Percentiles rank a stretch among this genome's conserved stretches.
These are phyloP conservation scores for Phrynocephalus forsythii DNA, from an alignment of 2,797 vertebrate genomes.

Conservation along the genomic window DNA sequence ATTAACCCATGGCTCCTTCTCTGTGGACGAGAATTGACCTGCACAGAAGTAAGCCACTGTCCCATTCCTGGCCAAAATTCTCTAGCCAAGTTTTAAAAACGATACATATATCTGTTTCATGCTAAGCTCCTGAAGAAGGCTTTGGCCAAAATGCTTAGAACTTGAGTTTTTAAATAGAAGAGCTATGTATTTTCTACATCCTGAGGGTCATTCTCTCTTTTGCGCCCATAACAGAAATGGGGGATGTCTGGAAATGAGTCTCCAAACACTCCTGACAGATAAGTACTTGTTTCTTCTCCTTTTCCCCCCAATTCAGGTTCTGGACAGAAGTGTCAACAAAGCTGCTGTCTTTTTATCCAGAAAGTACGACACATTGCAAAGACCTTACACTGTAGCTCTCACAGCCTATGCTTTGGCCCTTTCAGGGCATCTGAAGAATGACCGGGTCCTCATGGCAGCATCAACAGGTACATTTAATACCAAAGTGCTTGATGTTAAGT, in stretches of 20 bases:
- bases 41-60: too few relatives aligned
- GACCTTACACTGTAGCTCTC: constrained; percentile 87
- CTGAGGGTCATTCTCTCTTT: too few relatives aligned
- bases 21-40: too few relatives aligned
- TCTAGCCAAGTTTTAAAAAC: background rate
- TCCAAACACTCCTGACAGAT: background rate
- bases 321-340: constrained; percentile 74
- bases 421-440: constrained; percentile 60
- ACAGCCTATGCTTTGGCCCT: constrained; percentile 85
- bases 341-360: constrained; percentile 75
- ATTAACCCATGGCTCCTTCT: too few relatives aligned
- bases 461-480: constrained; percentile 69
- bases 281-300: background rate
- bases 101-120: background rate
- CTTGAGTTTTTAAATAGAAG: background rate
- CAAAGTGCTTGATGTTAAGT: fast-evolving
- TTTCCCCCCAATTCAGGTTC: constrained; percentile 70
- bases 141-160: too few relatives aligned
- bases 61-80: too few relatives aligned
- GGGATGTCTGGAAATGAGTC: background rate
- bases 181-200: too few relatives aligned
- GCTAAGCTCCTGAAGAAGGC: too few relatives aligned
- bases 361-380: constrained; percentile 71
- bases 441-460: constrained; percentile 52
- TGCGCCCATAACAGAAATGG: too few relatives aligned